phyloP scores from a whole-genome alignment of 2,113 vertebrate genomes.

The Variabilichromis moorii region DNA sequence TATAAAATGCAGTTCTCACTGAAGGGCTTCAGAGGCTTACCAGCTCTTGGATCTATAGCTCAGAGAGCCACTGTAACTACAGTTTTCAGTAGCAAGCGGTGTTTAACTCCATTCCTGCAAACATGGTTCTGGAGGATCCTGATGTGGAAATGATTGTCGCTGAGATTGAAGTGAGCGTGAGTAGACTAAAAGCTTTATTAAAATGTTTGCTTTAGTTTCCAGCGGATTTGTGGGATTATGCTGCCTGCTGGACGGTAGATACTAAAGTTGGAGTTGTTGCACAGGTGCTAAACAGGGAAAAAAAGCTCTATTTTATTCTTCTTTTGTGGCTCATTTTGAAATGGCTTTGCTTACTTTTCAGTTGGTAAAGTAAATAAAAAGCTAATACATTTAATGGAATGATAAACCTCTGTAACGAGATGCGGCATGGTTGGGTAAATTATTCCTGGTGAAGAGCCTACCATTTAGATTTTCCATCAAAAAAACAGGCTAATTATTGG shows the following conservation, averaged over 20 bases:
- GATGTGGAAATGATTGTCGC: conserved; percentile 76
- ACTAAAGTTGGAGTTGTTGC: not conserved
- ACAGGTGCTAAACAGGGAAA: fast-evolving
- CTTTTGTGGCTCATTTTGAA: not conserved
- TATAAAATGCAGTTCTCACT: conserved; percentile 72
- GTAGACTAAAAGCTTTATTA: conserved; percentile 45
- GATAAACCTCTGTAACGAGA: not conserved
- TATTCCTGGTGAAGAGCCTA: not conserved
- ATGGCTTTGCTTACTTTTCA: not conserved
- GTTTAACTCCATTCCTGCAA: conserved; percentile 31
- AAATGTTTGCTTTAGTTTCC: not conserved
- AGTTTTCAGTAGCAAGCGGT: not conserved
- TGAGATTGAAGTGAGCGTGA: conserved; percentile 78
- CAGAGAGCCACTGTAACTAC: not conserved
- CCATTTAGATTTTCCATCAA: not conserved
- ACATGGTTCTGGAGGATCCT: conserved; percentile 82
- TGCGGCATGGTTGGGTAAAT: not conserved
- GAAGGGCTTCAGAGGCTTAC: conserved; percentile 10
- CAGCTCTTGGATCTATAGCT: conserved; percentile 47
- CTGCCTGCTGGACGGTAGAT: not conserved
- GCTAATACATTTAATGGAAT: not conserved
- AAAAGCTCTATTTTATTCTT: not conserved
- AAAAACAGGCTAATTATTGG: not conserved
- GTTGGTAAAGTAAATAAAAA: not conserved
- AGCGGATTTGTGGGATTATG: not conserved